A percentile compares a stretch with the other conserved stretches of the same genome.
Evolutionary conservation across 1,140 invertebrate genomes (phyloP).

Genomic region (Agraylea sexmaculata): DNA sequence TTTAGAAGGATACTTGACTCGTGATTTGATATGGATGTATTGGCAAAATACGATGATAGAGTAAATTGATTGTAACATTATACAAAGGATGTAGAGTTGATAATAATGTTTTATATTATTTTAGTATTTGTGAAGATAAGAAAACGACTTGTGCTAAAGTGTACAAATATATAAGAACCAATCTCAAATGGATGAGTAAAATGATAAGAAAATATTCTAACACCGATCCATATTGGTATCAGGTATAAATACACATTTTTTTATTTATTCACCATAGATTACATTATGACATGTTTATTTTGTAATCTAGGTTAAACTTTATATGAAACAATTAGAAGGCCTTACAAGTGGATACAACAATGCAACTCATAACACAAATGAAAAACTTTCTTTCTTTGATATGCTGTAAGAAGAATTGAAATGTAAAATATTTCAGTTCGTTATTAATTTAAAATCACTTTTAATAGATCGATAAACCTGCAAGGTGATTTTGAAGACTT

Average conservation of each 20-base stretch:
- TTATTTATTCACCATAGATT: constrained; percentile 4
- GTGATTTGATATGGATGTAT: constrained; percentile 49
- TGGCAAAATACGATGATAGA: constrained; percentile 48
- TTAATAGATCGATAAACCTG: constrained; percentile 31
- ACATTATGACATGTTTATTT: constrained; percentile 5
- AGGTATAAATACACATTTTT: constrained; percentile 28
- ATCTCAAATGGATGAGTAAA: constrained; percentile 38
- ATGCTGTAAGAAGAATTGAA: not conserved
- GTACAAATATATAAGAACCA: constrained; percentile 40
- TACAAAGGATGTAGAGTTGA: constrained; percentile 3
- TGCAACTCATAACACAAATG: constrained; percentile 24
- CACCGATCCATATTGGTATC: constrained; percentile 46
- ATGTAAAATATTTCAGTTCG: not conserved
- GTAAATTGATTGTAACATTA: constrained; percentile 19
- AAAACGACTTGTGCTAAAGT: constrained; percentile 39
- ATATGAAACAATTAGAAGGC: constrained; percentile 32
- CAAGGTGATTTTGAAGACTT: constrained; percentile 53
- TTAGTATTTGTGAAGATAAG: constrained; percentile 17
- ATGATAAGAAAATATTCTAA: constrained; percentile 31
- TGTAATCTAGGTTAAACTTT: constrained; percentile 24
- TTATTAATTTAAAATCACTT: not conserved
- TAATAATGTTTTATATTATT: constrained; percentile 21
- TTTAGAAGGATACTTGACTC: constrained; percentile 48
- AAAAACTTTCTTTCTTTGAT: constrained; percentile 24
- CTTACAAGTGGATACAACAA: constrained; percentile 30